phyloP scores from a whole-genome alignment of 30 jellyfish, hydroid and myxozoan genomes.

The Turritopsis dohrnii region DNA sequence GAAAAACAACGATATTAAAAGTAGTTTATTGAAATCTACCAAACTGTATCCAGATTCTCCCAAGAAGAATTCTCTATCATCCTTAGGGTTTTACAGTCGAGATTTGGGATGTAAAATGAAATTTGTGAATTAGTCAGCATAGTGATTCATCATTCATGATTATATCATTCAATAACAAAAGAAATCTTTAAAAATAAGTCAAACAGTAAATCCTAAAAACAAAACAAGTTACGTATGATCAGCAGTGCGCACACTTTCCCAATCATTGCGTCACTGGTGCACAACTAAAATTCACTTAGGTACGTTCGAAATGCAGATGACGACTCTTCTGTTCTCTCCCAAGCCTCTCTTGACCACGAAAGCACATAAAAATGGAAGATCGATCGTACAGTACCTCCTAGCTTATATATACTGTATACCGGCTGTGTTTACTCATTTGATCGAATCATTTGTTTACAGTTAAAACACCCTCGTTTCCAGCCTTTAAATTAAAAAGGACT shows the following conservation, averaged over 20 bases:
- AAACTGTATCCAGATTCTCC: too few relatives aligned
- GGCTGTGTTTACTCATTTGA: neutral
- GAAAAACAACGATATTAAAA: too few relatives aligned
- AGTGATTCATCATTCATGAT: too few relatives aligned
- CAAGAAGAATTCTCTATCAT: too few relatives aligned
- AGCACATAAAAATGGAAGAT: neutral
- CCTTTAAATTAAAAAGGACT: neutral
- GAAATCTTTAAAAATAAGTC: too few relatives aligned
- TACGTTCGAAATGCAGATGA: neutral
- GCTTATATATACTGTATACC: neutral
- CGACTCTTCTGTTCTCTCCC: neutral
- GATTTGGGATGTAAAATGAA: too few relatives aligned
- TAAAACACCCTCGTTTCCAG: neutral
- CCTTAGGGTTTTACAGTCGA: too few relatives aligned
- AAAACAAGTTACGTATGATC: neutral
- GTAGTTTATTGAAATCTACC: too few relatives aligned
- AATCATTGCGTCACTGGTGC: neutral
- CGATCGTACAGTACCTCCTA: neutral
- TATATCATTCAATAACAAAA: too few relatives aligned
- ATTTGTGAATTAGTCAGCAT: too few relatives aligned
- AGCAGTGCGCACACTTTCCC: neutral
- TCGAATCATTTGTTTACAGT: neutral
- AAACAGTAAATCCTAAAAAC: neutral
- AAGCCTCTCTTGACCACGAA: neutral
- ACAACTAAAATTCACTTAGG: neutral